These are phyloP conservation scores for Sphecodes monilicornis DNA, from an alignment of 2,888 invertebrate species.

Conservation along the genomic window DNA sequence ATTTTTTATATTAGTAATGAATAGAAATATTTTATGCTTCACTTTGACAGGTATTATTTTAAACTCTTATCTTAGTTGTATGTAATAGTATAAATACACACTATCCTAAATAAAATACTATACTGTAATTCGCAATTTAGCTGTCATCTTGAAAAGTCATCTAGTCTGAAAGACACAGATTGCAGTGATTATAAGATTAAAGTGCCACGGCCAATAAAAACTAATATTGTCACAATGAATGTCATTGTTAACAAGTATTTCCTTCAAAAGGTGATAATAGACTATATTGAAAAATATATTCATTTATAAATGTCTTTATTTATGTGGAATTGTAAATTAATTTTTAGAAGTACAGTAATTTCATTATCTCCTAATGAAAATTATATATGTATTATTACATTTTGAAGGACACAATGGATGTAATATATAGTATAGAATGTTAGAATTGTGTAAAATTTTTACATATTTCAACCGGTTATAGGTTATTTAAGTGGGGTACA, in stretches of 20 bases:
- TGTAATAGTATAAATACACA: conserved; percentile 50
- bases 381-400: conserved; percentile 46
- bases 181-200: conserved; percentile 49
- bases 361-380: conserved; percentile 12
- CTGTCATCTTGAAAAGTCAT: conserved; percentile 48
- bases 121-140: conserved; percentile 50
- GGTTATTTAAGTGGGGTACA: conserved; percentile 49
- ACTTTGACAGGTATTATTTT: conserved; percentile 42
- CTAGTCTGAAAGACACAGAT: conserved; percentile 59
- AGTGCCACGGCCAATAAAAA: conserved; percentile 57
- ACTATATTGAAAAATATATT: background rate
- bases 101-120: conserved; percentile 40
- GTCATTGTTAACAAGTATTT: conserved; percentile 54
- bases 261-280: conserved; percentile 55
- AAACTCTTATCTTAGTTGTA: conserved; percentile 59
- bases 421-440: conserved; percentile 54
- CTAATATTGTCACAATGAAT: conserved; percentile 55
- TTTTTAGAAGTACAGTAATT: background rate
- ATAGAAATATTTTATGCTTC: conserved; percentile 57
- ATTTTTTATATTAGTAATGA: conserved; percentile 67
- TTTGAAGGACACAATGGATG: conserved; percentile 45
- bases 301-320: background rate
- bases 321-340: background rate
- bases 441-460: conserved; percentile 63
- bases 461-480: conserved; percentile 55